phyloP scores from a whole-genome alignment of 2,113 vertebrate genomes.

The Hemichromis elongatus region DNA sequence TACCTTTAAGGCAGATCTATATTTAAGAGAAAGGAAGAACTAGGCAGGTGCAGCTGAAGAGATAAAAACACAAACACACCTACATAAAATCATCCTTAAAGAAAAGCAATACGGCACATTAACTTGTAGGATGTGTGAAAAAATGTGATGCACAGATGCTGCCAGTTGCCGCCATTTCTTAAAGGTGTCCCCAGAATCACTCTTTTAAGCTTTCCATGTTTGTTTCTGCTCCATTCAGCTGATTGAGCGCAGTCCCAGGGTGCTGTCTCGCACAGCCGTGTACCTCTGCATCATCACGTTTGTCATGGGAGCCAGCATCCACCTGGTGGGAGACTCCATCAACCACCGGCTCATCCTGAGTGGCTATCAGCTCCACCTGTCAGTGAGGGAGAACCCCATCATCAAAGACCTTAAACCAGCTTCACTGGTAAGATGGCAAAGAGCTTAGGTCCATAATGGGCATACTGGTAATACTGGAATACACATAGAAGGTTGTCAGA shows the following conservation, averaged over 20 bases:
- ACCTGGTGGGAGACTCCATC: slow-evolving; percentile 93
- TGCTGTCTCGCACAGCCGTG: slow-evolving; percentile 79
- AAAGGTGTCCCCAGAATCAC: neutral
- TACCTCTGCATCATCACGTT: slow-evolving; percentile 92
- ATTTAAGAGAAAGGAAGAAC: neutral
- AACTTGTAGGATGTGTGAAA: neutral
- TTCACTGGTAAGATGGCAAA: slow-evolving; percentile 75
- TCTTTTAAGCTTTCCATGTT: neutral
- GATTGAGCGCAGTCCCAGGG: slow-evolving; percentile 85
- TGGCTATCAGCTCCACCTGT: slow-evolving; percentile 94
- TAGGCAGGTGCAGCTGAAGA: neutral
- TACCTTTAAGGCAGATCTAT: neutral
- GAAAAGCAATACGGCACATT: neutral
- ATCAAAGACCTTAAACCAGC: slow-evolving; percentile 88
- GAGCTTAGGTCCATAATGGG: neutral
- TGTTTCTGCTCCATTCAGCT: slow-evolving; percentile 72
- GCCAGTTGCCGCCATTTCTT: neutral
- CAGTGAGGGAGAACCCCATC: slow-evolving; percentile 93
- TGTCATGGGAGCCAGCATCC: slow-evolving; percentile 98
- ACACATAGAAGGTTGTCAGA: neutral
- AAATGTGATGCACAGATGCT: neutral
- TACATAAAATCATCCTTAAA: neutral
- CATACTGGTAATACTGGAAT: neutral
- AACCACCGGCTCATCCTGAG: slow-evolving; percentile 95
- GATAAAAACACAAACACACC: neutral